Percentiles rank a stretch among this genome's conserved stretches.
Evolutionary conservation across 2,113 vertebrate species (phyloP).

Genomic region (Hippocampus abdominalis): DNA sequence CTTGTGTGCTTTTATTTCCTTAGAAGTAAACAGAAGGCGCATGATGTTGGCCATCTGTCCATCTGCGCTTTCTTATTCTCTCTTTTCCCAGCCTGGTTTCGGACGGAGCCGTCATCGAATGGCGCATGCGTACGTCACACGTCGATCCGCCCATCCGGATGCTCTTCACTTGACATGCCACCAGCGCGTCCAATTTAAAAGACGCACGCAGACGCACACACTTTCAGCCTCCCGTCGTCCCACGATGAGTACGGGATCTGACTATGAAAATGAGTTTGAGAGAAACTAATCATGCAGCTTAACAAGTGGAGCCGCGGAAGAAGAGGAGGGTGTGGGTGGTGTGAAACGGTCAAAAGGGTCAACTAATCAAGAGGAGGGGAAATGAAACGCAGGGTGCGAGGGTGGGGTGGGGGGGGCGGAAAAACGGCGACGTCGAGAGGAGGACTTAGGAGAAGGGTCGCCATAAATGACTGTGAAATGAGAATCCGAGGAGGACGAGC

Average conservation of each 20-base stretch:
- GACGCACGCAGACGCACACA: not conserved
- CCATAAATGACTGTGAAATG: slow-evolving; percentile 73
- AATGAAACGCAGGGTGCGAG: slow-evolving; percentile 46
- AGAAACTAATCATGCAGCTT: slow-evolving; percentile 63
- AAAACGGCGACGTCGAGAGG: slow-evolving; percentile 29
- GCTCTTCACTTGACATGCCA: slow-evolving; percentile 19
- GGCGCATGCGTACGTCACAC: slow-evolving; percentile 27
- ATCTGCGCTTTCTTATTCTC: slow-evolving; percentile 36
- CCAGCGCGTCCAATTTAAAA: slow-evolving; percentile 32
- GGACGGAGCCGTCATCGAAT: slow-evolving; percentile 32
- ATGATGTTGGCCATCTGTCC: slow-evolving; percentile 68
- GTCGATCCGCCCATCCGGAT: slow-evolving; percentile 28
- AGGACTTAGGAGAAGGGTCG: slow-evolving; percentile 57
- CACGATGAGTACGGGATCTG: slow-evolving; percentile 25
- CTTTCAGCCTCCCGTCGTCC: slow-evolving; percentile 10
- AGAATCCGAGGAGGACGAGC: slow-evolving; percentile 53
- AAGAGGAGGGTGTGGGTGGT: slow-evolving; percentile 14
- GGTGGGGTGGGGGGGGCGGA: not conserved
- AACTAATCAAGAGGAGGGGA: slow-evolving; percentile 65
- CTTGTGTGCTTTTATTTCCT: slow-evolving; percentile 32
- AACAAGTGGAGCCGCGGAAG: slow-evolving; percentile 47
- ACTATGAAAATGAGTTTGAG: slow-evolving; percentile 59
- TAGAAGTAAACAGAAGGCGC: slow-evolving; percentile 65
- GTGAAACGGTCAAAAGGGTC: slow-evolving; percentile 62
- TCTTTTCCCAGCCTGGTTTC: slow-evolving; percentile 36